Evolutionary conservation across 2,888 invertebrate species (phyloP), one percentile per base, ranked within the genome.

Genomic region (Meandrusa payeni): DNA sequence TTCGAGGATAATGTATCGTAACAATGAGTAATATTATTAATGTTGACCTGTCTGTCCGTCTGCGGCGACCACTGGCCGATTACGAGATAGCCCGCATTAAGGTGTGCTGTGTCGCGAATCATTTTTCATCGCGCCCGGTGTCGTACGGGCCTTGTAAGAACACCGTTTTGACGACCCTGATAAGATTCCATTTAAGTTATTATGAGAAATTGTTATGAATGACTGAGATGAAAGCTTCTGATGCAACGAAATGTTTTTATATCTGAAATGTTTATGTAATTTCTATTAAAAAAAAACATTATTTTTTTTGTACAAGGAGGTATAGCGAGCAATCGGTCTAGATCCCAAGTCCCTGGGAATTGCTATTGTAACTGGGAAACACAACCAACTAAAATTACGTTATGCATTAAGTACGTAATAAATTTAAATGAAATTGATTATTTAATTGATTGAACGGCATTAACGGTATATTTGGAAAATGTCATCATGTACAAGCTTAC

Each of bases 21-120:
- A 77, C 77, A 78, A 74, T 71, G 72, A 72, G 59, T 79, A 76
- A 81, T 77, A 81, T 80, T 83, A 86, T 86, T 85, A 87, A 87
- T 87, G 85, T 78, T 57, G 54, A 42, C 49, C 71, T 71, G 86
- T 83, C 85, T 66, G 51, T 65, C 64, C 59, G 72, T 66, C 70
- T 65, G 72, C 71, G 72, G 70, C 66, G 54, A 53, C 57, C 41
- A 33, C 32, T 26, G 68, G 63, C 53, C 58, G 60, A 66, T 62
- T 57, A 60, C 59, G 52, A 71, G 73, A 76, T 76, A 76, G 70
- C 69, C 64, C 69, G 72, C 78, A 80, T 79, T 80, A 79, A 80
- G 82, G 82, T 76, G 77, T 70, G 79, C 71, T 73, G 63, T 61
- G 63, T 57, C 47, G 57, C 54, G 42, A 55, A 56, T 55, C 57